A percentile compares a stretch with the other conserved stretches of the same genome.
Conservation (phyloP, 2,113 vertebrate species). For the Connochaetes taurinus region DNA sequence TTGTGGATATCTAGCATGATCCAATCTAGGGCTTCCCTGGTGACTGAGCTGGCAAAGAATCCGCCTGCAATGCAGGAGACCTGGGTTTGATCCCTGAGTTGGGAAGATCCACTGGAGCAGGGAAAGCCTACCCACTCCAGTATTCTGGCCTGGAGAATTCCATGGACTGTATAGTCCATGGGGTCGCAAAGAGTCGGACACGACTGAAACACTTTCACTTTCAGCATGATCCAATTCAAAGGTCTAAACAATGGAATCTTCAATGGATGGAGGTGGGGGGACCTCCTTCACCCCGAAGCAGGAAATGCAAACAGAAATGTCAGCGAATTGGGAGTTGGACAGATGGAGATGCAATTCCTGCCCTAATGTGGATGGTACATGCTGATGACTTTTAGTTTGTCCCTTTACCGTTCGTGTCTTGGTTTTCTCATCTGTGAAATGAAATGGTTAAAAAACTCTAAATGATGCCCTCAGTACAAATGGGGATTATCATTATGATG, state of each 20-base stretch:
- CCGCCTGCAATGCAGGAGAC: not conserved
- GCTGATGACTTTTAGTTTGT: too few relatives aligned
- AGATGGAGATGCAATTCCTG: rapidly evolving
- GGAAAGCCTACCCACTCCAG: not conserved
- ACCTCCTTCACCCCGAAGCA: rapidly evolving
- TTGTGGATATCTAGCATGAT: not conserved
- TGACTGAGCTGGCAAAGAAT: not conserved
- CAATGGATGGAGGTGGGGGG: rapidly evolving
- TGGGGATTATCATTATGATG: not conserved
- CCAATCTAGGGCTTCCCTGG: not conserved
- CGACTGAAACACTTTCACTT: not conserved
- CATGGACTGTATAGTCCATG: not conserved
- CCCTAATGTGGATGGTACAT: rapidly evolving
- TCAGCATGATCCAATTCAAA: not conserved
- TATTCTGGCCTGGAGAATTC: not conserved
- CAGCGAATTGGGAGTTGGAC: not conserved
- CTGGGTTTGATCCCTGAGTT: not conserved
- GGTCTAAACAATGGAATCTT: not conserved
- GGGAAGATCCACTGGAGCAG: not conserved
- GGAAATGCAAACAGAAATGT: not conserved
- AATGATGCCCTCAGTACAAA: rapidly evolving
- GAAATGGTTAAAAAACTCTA: not conserved
- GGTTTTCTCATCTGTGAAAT: not conserved
- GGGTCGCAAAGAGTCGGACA: not conserved
- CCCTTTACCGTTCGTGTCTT: rapidly evolving